Percentiles rank a stretch among this genome's conserved stretches.
These are phyloP conservation scores for Bufo gargarizans DNA, from an alignment of 2,113 vertebrate species.

Conservation along the genomic window DNA sequence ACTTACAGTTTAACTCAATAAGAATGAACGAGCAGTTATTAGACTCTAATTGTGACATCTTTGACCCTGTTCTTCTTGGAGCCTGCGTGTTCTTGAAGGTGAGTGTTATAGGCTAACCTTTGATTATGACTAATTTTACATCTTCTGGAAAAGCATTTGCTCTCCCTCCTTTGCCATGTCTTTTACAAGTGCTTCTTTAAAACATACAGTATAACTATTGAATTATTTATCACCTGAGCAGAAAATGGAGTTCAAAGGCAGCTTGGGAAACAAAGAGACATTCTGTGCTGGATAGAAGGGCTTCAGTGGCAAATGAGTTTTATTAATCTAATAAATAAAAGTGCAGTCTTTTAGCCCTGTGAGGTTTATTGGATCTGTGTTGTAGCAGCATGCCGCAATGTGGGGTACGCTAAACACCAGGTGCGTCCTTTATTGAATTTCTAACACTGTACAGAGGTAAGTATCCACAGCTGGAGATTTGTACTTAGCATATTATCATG, in stretches of 20 bases:
- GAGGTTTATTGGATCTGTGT: slow-evolving; percentile 83
- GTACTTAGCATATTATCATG: slow-evolving; percentile 82
- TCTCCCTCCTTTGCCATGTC: background rate
- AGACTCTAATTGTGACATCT: background rate
- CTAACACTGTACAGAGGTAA: slow-evolving; percentile 83
- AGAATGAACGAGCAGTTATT: background rate
- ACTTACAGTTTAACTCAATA: background rate
- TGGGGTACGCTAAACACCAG: slow-evolving; percentile 81
- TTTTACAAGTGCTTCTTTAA: slow-evolving; percentile 15
- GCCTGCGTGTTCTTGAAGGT: background rate
- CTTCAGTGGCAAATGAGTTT: slow-evolving; percentile 55
- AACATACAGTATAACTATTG: slow-evolving; percentile 3
- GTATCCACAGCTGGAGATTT: slow-evolving; percentile 76
- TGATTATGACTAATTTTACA: background rate
- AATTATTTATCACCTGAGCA: slow-evolving; percentile 22
- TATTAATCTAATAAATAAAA: slow-evolving; percentile 58
- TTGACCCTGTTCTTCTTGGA: background rate
- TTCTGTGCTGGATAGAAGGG: background rate
- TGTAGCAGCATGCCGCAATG: slow-evolving; percentile 77
- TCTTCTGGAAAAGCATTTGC: background rate
- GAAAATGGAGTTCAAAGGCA: slow-evolving; percentile 1
- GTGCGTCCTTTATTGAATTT: slow-evolving; percentile 85
- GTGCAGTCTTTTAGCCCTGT: slow-evolving; percentile 70
- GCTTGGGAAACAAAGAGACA: slow-evolving; percentile 34
- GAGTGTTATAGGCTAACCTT: background rate